Evolutionary conservation across 2,888 invertebrate genomes (phyloP).

Genomic region (Brenthis daphne): DNA sequence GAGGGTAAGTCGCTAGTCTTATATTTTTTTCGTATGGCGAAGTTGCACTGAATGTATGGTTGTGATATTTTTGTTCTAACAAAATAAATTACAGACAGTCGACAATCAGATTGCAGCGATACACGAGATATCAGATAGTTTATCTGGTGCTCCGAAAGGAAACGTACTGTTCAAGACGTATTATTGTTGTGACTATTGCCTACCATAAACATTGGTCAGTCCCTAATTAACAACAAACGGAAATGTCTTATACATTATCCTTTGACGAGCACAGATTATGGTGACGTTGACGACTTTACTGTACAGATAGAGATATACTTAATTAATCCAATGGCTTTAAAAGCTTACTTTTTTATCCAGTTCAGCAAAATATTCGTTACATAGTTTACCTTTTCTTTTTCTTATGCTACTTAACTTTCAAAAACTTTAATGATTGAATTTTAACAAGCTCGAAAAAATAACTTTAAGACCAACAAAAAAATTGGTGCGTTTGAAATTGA

Average conservation of each 20-base stretch:
- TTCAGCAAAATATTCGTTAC: too few species aligned
- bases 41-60: neutral
- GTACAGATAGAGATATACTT: neutral
- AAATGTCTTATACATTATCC: slow-evolving; percentile 51
- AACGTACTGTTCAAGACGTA: slow-evolving; percentile 59
- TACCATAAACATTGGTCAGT: slow-evolving; percentile 60
- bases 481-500: too few species aligned
- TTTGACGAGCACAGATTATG: slow-evolving; percentile 27
- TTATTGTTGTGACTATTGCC: slow-evolving; percentile 70
- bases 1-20: neutral
- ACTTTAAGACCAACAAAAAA: too few species aligned
- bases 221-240: slow-evolving; percentile 70
- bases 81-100: slow-evolving; percentile 53
- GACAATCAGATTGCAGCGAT: slow-evolving; percentile 57
- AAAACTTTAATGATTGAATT: too few species aligned
- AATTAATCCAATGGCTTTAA: neutral
- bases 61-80: slow-evolving; percentile 24
- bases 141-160: slow-evolving; percentile 58
- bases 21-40: neutral
- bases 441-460: too few species aligned
- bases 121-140: slow-evolving; percentile 72
- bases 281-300: neutral
- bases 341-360: neutral
- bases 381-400: too few species aligned
- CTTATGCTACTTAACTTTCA: too few species aligned